Base-by-base conservation (phyloP, 2,888 invertebrate species). In the Anodontia alba region DNA sequence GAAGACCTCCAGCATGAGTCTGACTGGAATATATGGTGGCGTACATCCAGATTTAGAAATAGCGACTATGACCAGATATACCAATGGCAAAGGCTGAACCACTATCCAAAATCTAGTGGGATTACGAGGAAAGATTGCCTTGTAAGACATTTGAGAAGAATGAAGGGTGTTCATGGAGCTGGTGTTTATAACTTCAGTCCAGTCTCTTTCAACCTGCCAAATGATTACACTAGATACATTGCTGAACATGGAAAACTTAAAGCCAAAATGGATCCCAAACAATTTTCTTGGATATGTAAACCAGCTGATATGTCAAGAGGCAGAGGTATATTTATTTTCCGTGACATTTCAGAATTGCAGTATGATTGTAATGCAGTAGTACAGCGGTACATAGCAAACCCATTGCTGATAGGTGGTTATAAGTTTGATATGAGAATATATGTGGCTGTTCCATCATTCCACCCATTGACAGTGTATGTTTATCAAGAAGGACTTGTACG, bases 231-330 rank as follows among this genome's bases (percentile, higher is more conserved):
- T 1, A 97, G 97, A 94, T 95, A 97, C 90, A 97, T 97, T 20
- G 96, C 97, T 0, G 97, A 97, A 93, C 97, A 97, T 92, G 89
- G 91, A 3, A 88, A 88, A 62, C 70, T 89, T 26, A 89, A 88
- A 73, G 84, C 90, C 12, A 89, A 90, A 73, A 85, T 86, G 38
- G 87, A 86, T 49, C 76, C 83, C 17, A 89, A 94, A 10, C 95
- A 95, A 31, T 78, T 92, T 38, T 90, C 93, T 17, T 98, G 98
- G 97, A 98, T 98, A 83, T 97, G 97, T 93, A 98, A 98, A 92
- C 98, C 98, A 0, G 97, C 97, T 0, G 97, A 97, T 0, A 96
- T 97, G 94, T 97, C 97, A 88, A 97, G 97, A 94, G 97, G 97
- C 12, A 95, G 96, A 91, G 97, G 97, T 70, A 98, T 98, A 83